Base-by-base conservation (phyloP, 2,113 vertebrate genomes). In the Sciurus niger region DNA sequence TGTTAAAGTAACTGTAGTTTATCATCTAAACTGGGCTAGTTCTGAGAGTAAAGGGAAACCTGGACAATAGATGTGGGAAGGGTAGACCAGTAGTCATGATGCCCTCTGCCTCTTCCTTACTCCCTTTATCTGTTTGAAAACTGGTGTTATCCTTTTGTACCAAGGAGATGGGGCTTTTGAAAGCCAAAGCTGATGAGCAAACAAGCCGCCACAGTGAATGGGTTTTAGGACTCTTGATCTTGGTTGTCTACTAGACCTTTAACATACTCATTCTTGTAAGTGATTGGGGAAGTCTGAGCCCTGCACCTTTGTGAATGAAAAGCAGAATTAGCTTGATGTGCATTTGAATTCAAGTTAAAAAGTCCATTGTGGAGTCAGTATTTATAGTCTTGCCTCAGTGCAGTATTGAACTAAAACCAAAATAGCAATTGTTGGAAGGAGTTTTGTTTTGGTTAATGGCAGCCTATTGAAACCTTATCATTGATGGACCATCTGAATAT, bases 291-390 rank as follows among this genome's bases (percentile, higher is more conserved):
- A 22, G 3, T 63, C 46, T 43, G 25, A 87, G 48, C 65, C 16
- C 13, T 74, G 58, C 30, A 88, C 51, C 46, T 89, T 1, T 37
- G 18, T 67, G 17, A 55, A 46, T 89, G 32, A 28, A 65, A 91
- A 97, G 79, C 32, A 53, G 25, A 90, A 55, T 90, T 90, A 73
- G 53, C 60, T 89, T 95, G 80, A 58, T 78, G 25, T 85, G 46
- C 43, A 65, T 94, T 96, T 93, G 89, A 96, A 94, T 79, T 93
- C 70, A 73, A 72, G 93, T 97, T 89, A 90, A 46, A 72, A 93
- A 92, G 72, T 97, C 30, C n/a, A 10, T 5, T 63, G 6, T 78
- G 40, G 60, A 68, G 40, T 51, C 92, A 30, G 40, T 95, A 77
- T 89, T 93, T 94, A 43, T 82, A 94, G 17, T 88, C 48, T 48